Conservation (phyloP, 2,797 vertebrate species). For the Labroides dimidiatus region DNA sequence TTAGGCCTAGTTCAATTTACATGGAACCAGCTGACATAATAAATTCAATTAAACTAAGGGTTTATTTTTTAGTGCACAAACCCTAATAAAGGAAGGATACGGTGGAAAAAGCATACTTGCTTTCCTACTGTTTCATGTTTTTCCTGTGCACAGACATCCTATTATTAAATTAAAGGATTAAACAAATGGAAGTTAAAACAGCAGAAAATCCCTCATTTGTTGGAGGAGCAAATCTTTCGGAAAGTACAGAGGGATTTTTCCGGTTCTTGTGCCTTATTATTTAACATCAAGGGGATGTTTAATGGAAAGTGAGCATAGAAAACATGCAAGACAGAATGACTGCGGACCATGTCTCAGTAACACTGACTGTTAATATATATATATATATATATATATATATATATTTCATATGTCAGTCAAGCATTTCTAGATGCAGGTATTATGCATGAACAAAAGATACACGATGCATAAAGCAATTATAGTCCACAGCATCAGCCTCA, state of each 20-base stretch:
- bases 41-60: no score
- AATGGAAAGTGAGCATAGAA: background rate
- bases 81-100: no score
- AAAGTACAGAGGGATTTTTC: background rate
- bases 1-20: no score
- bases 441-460: background rate
- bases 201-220: background rate
- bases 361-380: no score
- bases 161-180: no score
- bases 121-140: no score
- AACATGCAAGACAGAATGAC: background rate
- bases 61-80: no score
- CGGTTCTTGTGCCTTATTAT: background rate
- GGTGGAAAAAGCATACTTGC: no score
- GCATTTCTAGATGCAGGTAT: background rate
- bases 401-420: background rate
- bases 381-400: no score
- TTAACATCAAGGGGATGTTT: background rate
- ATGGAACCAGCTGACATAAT: no score
- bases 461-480: background rate
- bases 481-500: background rate
- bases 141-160: no score
- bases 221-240: background rate
- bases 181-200: no score
- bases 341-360: background rate